phyloP scores from a whole-genome alignment of 2,797 vertebrate species.

The Carcharodon carcharias region DNA sequence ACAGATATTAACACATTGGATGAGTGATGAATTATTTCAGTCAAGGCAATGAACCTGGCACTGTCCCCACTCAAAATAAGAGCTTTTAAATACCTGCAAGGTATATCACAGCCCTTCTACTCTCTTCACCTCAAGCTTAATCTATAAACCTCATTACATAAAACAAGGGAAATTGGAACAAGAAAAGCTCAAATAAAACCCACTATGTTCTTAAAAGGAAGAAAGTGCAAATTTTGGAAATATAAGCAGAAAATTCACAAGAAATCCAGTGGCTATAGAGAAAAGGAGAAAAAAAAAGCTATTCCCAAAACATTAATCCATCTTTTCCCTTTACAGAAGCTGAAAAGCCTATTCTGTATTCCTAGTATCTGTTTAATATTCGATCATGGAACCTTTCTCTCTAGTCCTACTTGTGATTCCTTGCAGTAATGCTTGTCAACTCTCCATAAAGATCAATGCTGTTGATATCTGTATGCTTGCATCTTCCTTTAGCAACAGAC shows the following conservation, averaged over 20 bases:
- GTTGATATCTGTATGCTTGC: neutral
- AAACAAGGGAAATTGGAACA: neutral
- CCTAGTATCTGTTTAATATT: too few species aligned
- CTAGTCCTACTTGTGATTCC: neutral
- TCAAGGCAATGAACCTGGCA: neutral
- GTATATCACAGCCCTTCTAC: neutral
- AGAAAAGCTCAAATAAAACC: neutral
- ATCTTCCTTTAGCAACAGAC: neutral
- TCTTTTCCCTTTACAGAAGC: neutral
- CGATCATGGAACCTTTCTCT: too few species aligned
- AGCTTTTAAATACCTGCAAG: neutral
- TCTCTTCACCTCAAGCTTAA: neutral
- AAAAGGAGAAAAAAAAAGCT: neutral
- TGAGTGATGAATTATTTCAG: neutral
- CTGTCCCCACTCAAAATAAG: neutral
- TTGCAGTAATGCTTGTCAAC: neutral
- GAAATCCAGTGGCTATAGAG: too few species aligned
- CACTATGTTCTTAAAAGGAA: too few species aligned
- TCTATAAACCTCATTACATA: neutral
- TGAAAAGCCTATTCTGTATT: too few species aligned
- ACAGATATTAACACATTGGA: neutral
- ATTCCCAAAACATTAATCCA: neutral
- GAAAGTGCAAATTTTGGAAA: too few species aligned
- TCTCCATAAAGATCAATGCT: neutral
- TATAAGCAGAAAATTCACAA: too few species aligned